Evolutionary conservation across 2,797 vertebrate genomes (phyloP), one percentile per base, ranked within the genome.

Genomic region (Siniperca scherzeri): DNA sequence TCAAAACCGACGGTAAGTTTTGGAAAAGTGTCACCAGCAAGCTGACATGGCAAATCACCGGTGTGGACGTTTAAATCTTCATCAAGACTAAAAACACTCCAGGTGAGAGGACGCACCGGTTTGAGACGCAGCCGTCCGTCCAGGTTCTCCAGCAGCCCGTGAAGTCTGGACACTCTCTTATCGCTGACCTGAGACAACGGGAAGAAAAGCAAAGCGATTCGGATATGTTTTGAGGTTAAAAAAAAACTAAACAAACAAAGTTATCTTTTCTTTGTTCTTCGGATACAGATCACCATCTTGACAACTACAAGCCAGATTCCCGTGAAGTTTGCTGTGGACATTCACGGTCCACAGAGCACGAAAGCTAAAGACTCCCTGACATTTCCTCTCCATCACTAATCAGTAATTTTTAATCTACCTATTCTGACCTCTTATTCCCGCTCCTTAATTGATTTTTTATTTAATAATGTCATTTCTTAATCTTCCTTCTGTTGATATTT

Each of bases 111-210:
- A 67, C 61, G 6, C 93, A 97, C 97, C 36, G 96, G 94, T 94
- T 97, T 98, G 86, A 98, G 95, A 21, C 93, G 93, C 84, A 98
- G 95, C 46, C 86, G 89, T 78, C 93, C 94, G 27, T 90, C 86
- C 25, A 73, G 77, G 87, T 96, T 96, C 74, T 97, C 92, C 90
- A 98, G 92, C 83, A 97, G 74, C 10, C 95, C 95, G 81, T 98
- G 97, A 75, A 82, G 93, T 84, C 97, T 93, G 79, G 97, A 98
- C 2, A 98, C 95, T 89, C 95, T 93, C 87, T 95, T 97, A 84
- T 98, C 97, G 16, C 52, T 94, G 81, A 96, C 85, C 96, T 96
- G 91, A 70, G 66, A 50, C 1, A 14, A 64, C 16, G 2, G 0
- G 5, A 9, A 1, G 40, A 60, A 14, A 14, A 30, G 55, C 55